A percentile compares a stretch with the other conserved stretches of the same genome.
These are phyloP conservation scores for Contarinia nasturtii DNA, from an alignment of 1,140 invertebrate genomes.

Conservation along the genomic window DNA sequence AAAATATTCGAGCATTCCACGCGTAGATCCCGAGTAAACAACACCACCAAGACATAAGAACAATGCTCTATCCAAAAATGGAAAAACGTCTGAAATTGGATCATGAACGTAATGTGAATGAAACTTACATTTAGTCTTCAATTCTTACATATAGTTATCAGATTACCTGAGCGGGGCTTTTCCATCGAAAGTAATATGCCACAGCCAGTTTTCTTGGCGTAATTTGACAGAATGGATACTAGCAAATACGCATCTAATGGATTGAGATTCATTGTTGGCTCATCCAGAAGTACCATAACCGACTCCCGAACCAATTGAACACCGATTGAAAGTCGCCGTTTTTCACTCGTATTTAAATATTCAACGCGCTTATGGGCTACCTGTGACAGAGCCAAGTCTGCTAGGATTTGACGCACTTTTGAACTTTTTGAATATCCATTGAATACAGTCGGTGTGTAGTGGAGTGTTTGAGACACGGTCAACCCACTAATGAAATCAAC, in stretches of 20 bases:
- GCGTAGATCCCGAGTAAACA: conserved; percentile 75
- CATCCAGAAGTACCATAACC: conserved; percentile 71
- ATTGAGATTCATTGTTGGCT: conserved; percentile 78
- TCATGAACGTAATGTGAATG: too few relatives aligned
- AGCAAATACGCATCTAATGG: conserved; percentile 82
- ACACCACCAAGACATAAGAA: conserved; percentile 77
- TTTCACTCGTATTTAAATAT: conserved; percentile 63
- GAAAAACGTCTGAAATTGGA: conserved; percentile 88
- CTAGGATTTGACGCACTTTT: conserved; percentile 67
- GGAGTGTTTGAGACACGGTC: conserved; percentile 67
- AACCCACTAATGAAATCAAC: conserved; percentile 65
- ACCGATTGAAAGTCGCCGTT: conserved; percentile 64
- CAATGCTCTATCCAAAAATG: conserved; percentile 58
- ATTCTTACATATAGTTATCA: too few relatives aligned
- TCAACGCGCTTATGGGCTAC: conserved; percentile 62
- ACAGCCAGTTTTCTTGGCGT: conserved; percentile 74
- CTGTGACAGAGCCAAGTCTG: conserved; percentile 73
- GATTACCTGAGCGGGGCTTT: conserved; percentile 61
- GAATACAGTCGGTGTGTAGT: conserved; percentile 56
- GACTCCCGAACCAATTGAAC: conserved; percentile 79
- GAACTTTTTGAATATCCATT: conserved; percentile 49
- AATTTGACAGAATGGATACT: conserved; percentile 79
- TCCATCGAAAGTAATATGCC: conserved; percentile 81
- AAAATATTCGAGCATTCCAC: conserved; percentile 81
- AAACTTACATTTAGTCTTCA: too few relatives aligned